Evolutionary conservation across 2,888 invertebrate genomes (phyloP), one percentile per base, ranked within the genome.

Genomic region (Sesia bembeciformis): DNA sequence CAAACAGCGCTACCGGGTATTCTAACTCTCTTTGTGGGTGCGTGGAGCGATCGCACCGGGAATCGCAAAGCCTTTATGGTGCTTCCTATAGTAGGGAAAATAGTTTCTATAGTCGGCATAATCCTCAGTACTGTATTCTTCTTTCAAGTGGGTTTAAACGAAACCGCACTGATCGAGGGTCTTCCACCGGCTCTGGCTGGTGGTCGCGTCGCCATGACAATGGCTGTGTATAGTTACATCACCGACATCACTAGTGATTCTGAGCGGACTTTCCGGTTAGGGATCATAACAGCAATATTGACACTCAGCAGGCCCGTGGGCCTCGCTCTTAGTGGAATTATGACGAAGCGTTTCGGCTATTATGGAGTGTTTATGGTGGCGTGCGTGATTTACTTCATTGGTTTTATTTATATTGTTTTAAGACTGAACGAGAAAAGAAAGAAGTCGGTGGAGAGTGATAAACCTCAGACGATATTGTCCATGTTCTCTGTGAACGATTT

Each of bases 31-130:
- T 91, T 93, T 59, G 69, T 92, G 8, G 93, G 92, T 1, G 90
- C 92, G 2, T 93, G 92, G 92, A 92, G 91, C 69, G 92, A 93
- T 66, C 84, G 91, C 50, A 90, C 91, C n/a, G 91, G 91, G 39
- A 87, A 90, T 63, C 77, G 92, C 50, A 92, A 92, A 67, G 83
- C 90, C 0, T 91, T 91, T 57, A 91, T 93, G 87, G 77, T 92
- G 42, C 63, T 91, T 7, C 92, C 92, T 0, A 88, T 92, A 38
- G 62, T 90, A n/a, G 92, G 92, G 4, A 92, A 92, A 68, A 68
- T 91, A 39, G 68, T 91, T 55, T 85, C 91, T 1, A 74, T 90
- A n/a, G 72, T 87, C 51, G 91, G 92, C 4, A 81, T 91, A 49
- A 90, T 92, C 56, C 59, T 92, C 52, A 91, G 90, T 58, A 91